Evolutionary conservation across 1,140 invertebrate genomes (phyloP).

Genomic region (Spodoptera frugiperda): DNA sequence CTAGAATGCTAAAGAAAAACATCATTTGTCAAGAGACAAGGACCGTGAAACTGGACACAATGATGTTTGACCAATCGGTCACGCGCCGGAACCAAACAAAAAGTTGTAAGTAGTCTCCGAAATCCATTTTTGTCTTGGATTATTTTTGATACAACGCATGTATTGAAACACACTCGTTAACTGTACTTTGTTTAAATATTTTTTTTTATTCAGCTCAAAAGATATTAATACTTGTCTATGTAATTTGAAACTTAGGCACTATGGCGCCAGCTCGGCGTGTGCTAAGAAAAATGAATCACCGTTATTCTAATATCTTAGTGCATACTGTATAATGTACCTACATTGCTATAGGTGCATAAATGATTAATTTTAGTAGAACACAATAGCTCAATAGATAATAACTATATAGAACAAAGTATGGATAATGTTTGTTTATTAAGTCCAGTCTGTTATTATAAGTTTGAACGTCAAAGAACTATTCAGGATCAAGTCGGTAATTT

Average conservation of each 20-base stretch:
- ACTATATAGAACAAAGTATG: slow-evolving; percentile 16
- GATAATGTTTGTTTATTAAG: slow-evolving; percentile 43
- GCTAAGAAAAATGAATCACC: not conserved
- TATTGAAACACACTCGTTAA: slow-evolving; percentile 32
- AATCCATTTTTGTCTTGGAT: slow-evolving; percentile 39
- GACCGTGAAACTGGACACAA: slow-evolving; percentile 62
- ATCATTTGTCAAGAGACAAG: slow-evolving; percentile 69
- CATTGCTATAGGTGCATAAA: slow-evolving; percentile 17
- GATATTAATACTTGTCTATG: slow-evolving; percentile 29
- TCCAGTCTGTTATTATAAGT: slow-evolving; percentile 43
- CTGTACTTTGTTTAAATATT: slow-evolving; percentile 13
- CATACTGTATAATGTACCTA: not conserved
- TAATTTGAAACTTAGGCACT: not conserved
- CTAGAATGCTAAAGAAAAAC: slow-evolving; percentile 54
- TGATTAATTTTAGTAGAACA: slow-evolving; percentile 51
- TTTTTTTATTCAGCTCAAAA: not conserved
- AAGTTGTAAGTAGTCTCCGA: slow-evolving; percentile 45
- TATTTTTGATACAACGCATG: slow-evolving; percentile 40
- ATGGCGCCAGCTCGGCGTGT: not conserved
- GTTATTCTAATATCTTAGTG: slow-evolving; percentile 10
- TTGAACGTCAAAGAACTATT: slow-evolving; percentile 60
- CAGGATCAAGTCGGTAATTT: slow-evolving; percentile 66
- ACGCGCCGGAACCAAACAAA: slow-evolving; percentile 53
- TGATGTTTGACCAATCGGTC: slow-evolving; percentile 61
- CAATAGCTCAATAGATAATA: slow-evolving; percentile 49